These are phyloP conservation scores for Takifugu flavidus DNA, from an alignment of 2,113 vertebrate genomes.

Conservation along the genomic window DNA sequence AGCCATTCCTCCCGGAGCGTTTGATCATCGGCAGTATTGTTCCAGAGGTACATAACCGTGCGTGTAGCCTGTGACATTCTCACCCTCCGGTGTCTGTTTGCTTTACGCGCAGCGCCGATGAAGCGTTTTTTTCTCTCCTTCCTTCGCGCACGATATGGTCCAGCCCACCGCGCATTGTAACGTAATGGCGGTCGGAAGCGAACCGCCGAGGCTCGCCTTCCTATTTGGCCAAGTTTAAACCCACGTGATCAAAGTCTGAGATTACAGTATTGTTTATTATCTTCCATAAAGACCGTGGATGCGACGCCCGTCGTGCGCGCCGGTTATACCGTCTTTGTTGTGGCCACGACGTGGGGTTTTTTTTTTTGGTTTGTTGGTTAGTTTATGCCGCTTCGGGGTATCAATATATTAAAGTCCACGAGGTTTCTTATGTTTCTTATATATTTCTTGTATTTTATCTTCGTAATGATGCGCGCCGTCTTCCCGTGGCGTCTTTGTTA, in stretches of 20 bases:
- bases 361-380: not conserved
- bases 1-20: slow-evolving; percentile 36
- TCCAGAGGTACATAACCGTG: slow-evolving; percentile 54
- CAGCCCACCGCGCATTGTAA: slow-evolving; percentile 71
- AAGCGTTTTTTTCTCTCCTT: slow-evolving; percentile 26
- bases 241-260: slow-evolving; percentile 73
- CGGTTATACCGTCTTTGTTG: slow-evolving; percentile 8
- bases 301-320: slow-evolving; percentile 23
- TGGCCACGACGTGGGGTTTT: not conserved
- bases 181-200: slow-evolving; percentile 78
- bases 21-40: slow-evolving; percentile 41
- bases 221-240: slow-evolving; percentile 70
- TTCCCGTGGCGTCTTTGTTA: slow-evolving; percentile 39
- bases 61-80: slow-evolving; percentile 60
- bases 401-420: not conserved
- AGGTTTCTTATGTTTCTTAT: not conserved
- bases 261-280: slow-evolving; percentile 59
- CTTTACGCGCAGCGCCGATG: slow-evolving; percentile 56
- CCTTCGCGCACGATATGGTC: slow-evolving; percentile 45
- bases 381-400: not conserved
- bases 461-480: slow-evolving; percentile 14
- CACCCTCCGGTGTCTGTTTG: slow-evolving; percentile 41
- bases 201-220: slow-evolving; percentile 69
- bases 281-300: slow-evolving; percentile 44
- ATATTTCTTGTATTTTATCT: not conserved